A percentile compares a stretch with the other conserved stretches of the same genome.
phyloP scores from a whole-genome alignment of 2,113 vertebrate genomes.

The Archocentrus centrarchus region DNA sequence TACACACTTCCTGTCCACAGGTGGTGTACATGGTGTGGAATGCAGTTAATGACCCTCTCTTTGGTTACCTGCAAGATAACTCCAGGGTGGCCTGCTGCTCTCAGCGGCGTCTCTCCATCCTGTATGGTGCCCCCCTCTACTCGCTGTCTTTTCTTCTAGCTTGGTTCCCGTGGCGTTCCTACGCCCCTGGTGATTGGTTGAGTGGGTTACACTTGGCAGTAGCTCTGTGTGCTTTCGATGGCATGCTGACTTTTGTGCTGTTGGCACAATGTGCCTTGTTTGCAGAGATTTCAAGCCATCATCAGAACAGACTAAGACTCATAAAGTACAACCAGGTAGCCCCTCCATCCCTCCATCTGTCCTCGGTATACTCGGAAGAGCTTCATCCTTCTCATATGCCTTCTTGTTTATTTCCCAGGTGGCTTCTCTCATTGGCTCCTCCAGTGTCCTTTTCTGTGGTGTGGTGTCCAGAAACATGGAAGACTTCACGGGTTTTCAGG shows the following conservation, averaged over 20 bases:
- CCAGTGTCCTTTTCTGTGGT: conserved; percentile 87
- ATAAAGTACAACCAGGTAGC: conserved; percentile 86
- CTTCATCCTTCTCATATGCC: neutral
- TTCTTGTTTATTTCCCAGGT: conserved; percentile 58
- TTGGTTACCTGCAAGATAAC: conserved; percentile 89
- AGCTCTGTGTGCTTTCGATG: conserved; percentile 86
- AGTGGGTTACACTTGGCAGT: conserved; percentile 86
- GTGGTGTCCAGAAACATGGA: conserved; percentile 88
- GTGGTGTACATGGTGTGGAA: conserved; percentile 93
- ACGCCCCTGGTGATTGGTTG: conserved; percentile 86
- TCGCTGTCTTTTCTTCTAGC: conserved; percentile 87
- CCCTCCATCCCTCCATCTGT: neutral
- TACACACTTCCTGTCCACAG: conserved; percentile 71
- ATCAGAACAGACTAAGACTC: conserved; percentile 82
- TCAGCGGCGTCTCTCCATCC: conserved; percentile 79
- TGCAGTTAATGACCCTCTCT: conserved; percentile 88
- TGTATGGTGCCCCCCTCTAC: conserved; percentile 85
- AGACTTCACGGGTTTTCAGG: conserved; percentile 84
- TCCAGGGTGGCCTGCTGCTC: conserved; percentile 80
- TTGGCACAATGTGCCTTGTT: conserved; percentile 88
- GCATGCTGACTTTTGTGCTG: conserved; percentile 86
- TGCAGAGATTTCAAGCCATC: conserved; percentile 84
- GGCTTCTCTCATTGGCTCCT: conserved; percentile 85
- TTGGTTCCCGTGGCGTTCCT: conserved; percentile 92
- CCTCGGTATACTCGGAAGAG: neutral